Evolutionary conservation across 1,140 invertebrate genomes (phyloP), one percentile per base, ranked within the genome.

Genomic region (Elymnias hypermnestra): DNA sequence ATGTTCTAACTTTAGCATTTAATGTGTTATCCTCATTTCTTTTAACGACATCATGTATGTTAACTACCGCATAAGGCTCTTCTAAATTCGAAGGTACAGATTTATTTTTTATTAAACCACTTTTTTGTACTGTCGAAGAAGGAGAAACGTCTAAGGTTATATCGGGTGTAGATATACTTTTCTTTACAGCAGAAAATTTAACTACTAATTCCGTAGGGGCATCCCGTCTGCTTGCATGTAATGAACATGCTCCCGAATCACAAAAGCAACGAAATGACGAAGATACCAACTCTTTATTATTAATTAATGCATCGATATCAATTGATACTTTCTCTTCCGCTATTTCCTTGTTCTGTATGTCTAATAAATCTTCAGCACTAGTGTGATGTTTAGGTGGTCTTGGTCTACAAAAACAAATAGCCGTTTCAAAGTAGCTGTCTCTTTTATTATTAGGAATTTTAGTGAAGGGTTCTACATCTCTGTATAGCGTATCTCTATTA

Each of bases 191-290:
- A 13, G 78, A 83, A 51, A 85, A 85, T 51, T 82, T 83, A 0
- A 85, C 72, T 10, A 77, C 52, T 14, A 82, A 63, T 48, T 77
- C 55, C 26, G 48, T 47, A 25, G 61, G 43, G n/a, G 53, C 47
- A 23, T 75, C 67, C 8, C 77, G 71, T 56, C 65, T 77, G 26
- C 61, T 68, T 21, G 68, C 54, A 53, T 87, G 83, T 49, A 83
- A 66, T 15, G 60, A 53, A 52, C 86, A 87, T 17, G 35, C 42
- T 21, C 58, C 64, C 10, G 71, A 69, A 40, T 82, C 81, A 60
- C 84, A 87, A 45, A 81, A 87, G 46, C 83, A 87, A 42, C 71
- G 66, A 53, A 87, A 87, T 19, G 74, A 74, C 3, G 79, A 67
- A 33, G 64, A 52, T 5, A 54, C 38, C 14, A 82, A 65, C 48